Percentiles rank a stretch among this genome's conserved stretches.
phyloP scores from a whole-genome alignment of 2,797 vertebrate species.

The Syndactyla subalaris region DNA sequence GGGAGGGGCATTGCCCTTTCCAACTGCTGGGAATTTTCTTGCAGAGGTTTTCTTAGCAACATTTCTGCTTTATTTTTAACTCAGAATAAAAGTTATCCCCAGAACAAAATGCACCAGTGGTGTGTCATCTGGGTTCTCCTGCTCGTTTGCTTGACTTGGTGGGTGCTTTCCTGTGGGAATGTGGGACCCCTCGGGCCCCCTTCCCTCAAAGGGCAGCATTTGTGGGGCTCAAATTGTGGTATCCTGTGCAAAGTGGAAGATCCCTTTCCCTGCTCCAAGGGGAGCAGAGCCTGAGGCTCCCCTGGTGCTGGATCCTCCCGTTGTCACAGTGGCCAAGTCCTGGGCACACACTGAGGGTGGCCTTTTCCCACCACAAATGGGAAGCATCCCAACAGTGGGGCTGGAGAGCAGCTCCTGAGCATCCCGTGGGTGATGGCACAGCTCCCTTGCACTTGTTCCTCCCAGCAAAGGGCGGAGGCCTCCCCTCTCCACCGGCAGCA shows the following conservation, averaged over 20 bases:
- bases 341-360: neutral
- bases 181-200: neutral
- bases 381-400: neutral
- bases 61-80: slow-evolving; percentile 37
- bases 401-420: rapidly evolving
- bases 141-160: neutral
- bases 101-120: neutral
- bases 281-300: neutral
- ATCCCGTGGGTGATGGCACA: neutral
- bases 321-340: neutral
- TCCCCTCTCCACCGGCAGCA: rapidly evolving
- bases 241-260: neutral
- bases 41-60: slow-evolving; percentile 21
- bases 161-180: neutral
- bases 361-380: neutral
- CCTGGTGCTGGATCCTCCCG: neutral
- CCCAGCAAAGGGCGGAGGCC: neutral
- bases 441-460: slow-evolving; percentile 32
- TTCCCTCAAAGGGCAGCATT: neutral
- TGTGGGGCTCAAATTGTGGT: rapidly evolving
- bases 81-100: neutral
- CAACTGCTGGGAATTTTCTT: slow-evolving; percentile 22
- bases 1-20: neutral
- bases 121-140: neutral
- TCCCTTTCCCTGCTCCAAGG: neutral